These are phyloP conservation scores for Drosophila algonquin DNA, from an alignment of 2,888 invertebrate genomes.

Conservation along the genomic window DNA sequence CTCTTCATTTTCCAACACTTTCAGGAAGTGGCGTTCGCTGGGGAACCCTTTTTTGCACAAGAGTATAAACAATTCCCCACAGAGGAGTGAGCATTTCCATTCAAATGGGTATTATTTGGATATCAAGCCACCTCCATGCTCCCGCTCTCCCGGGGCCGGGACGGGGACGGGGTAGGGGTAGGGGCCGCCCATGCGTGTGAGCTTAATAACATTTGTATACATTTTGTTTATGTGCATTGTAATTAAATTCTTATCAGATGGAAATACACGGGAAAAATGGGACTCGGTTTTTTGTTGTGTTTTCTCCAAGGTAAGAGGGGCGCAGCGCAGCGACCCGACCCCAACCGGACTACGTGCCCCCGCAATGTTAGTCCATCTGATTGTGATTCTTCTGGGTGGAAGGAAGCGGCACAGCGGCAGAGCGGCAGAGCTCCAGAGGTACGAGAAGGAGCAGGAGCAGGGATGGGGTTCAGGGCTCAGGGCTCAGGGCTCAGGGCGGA, in stretches of 20 bases:
- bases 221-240: constrained; percentile 70
- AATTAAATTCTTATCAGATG: constrained; percentile 78
- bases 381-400: neutral
- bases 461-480: neutral
- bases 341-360: constrained; percentile 1
- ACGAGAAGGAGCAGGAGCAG: neutral
- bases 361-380: constrained; percentile 1
- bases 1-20: too few species aligned
- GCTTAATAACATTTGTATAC: constrained; percentile 69
- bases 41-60: neutral
- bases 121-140: constrained; percentile 7
- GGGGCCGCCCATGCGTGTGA: constrained; percentile 45
- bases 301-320: neutral
- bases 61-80: neutral
- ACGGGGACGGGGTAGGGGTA: neutral
- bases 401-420: neutral
- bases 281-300: constrained; percentile 16
- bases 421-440: neutral
- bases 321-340: neutral
- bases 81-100: neutral
- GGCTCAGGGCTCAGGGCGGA: neutral
- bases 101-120: constrained; percentile 6
- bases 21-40: neutral
- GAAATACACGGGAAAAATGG: constrained; percentile 51
- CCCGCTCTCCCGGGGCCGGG: neutral